Evolutionary conservation across 1,140 invertebrate species (phyloP).

Genomic region (Eurosta solidaginis): DNA sequence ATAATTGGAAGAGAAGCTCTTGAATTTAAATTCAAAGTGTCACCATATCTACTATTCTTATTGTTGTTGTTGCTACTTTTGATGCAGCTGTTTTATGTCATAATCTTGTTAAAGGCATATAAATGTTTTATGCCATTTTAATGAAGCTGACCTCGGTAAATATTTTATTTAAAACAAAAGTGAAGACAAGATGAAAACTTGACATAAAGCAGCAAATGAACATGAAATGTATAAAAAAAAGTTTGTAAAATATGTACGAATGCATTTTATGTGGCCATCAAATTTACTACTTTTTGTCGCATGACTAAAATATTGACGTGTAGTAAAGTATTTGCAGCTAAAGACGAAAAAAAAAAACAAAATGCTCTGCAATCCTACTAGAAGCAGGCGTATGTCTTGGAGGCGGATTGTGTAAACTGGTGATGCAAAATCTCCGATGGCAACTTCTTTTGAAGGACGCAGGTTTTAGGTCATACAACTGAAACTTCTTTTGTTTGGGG

Average conservation of each 20-base stretch:
- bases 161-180: slow-evolving; percentile 32
- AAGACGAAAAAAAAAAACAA: too few species aligned
- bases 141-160: slow-evolving; percentile 38
- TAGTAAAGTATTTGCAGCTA: too few species aligned
- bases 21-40: too few species aligned
- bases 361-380: too few species aligned
- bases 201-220: background rate
- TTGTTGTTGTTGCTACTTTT: background rate
- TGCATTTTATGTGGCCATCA: slow-evolving; percentile 7
- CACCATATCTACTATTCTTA: background rate
- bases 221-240: background rate
- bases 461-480: too few species aligned
- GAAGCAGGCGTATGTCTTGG: too few species aligned
- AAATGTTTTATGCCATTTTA: slow-evolving; percentile 37
- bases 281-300: background rate
- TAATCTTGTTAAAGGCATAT: slow-evolving; percentile 36
- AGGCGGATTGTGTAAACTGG: too few species aligned
- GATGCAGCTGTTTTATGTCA: slow-evolving; percentile 26
- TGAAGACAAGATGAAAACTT: slow-evolving; percentile 2
- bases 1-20: too few species aligned
- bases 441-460: too few species aligned
- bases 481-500: too few species aligned
- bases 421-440: too few species aligned
- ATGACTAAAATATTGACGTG: background rate
- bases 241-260: background rate